Conservation (phyloP, 2,888 invertebrate genomes). For the Troilus luridus region DNA sequence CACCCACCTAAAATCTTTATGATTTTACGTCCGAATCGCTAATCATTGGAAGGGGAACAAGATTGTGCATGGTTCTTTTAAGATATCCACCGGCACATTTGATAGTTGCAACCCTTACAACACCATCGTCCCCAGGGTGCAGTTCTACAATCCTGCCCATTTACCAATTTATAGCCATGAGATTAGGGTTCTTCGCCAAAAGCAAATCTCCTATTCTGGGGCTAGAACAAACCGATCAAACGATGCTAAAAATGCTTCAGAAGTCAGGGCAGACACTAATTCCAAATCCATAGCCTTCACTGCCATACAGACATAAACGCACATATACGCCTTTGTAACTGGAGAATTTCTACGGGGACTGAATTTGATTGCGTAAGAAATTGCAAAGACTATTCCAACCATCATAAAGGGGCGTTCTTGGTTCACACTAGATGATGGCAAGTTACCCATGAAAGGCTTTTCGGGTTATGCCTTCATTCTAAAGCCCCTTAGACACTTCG, state of each 20-base stretch:
- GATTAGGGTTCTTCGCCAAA: no score
- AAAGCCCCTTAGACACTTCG: not conserved
- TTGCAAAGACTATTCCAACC: not conserved
- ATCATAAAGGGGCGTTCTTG: not conserved
- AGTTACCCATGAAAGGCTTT: conserved; percentile 4
- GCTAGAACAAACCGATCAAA: no score
- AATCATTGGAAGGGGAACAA: no score
- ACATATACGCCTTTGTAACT: not conserved
- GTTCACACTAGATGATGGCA: not conserved
- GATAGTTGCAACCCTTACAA: no score
- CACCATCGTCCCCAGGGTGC: no score
- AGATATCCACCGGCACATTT: no score
- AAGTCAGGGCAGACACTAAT: not conserved
- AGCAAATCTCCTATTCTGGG: no score
- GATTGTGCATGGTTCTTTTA: no score
- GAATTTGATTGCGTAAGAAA: not conserved
- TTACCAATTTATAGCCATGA: no score
- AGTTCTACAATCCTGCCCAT: no score
- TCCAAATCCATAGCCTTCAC: not conserved
- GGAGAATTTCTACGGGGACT: not conserved
- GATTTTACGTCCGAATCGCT: no score
- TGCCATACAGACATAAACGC: not conserved
- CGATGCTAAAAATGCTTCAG: not conserved
- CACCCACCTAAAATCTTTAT: no score
- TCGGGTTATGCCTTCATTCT: not conserved